Percentiles rank a stretch among this genome's conserved stretches.
phyloP scores from a whole-genome alignment of 2,797 vertebrate genomes.

The Tadarida brasiliensis region DNA sequence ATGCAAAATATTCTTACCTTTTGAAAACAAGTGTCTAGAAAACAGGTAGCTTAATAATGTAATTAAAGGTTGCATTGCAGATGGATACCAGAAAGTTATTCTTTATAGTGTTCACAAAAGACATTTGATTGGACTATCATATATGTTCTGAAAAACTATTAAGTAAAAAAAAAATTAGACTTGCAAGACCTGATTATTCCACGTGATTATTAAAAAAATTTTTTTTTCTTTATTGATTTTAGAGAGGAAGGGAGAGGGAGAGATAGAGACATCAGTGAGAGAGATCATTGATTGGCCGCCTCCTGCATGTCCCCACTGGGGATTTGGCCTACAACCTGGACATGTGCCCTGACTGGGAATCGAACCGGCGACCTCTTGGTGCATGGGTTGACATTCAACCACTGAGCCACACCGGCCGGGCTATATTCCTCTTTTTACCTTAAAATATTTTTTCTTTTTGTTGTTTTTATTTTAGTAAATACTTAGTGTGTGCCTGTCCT shows the following conservation, averaged over 20 bases:
- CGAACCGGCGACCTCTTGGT: too few relatives aligned
- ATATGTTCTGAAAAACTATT: neutral
- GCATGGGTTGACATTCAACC: too few relatives aligned
- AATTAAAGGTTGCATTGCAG: neutral
- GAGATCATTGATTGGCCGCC: too few relatives aligned
- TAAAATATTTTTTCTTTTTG: neutral
- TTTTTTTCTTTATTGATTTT: neutral
- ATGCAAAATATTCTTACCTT: constrained; percentile 28
- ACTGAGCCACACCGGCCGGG: too few relatives aligned
- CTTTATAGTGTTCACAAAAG: neutral
- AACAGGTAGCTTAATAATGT: neutral
- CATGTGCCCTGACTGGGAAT: too few relatives aligned
- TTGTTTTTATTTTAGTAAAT: constrained; percentile 55
- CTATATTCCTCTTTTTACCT: neutral
- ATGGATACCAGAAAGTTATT: neutral
- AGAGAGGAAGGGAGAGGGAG: too few relatives aligned
- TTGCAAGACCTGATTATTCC: constrained; percentile 3
- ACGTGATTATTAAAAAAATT: neutral
- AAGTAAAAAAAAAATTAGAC: neutral
- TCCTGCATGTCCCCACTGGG: too few relatives aligned
- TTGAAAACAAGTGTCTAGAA: constrained; percentile 22
- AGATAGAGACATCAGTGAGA: too few relatives aligned
- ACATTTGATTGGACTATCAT: neutral
- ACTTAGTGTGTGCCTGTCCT: neutral
- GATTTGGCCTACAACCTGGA: too few relatives aligned